Conservation (phyloP, 2,888 invertebrate species). For the Acheta domesticus region DNA sequence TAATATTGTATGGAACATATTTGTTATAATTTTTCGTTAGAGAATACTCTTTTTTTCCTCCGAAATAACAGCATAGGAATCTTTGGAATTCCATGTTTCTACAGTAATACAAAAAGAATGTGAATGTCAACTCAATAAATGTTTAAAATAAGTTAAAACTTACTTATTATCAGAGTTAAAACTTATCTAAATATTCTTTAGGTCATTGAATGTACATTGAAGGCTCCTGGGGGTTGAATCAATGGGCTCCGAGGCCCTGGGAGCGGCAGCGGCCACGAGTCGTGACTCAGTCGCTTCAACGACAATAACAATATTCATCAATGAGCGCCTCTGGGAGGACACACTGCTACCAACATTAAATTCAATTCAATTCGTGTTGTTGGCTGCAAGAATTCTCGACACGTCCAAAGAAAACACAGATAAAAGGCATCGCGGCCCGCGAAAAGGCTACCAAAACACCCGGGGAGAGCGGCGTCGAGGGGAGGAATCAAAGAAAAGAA, state of each 20-base stretch:
- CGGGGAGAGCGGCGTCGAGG: background rate
- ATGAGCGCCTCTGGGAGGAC: background rate
- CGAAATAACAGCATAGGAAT: too few species aligned
- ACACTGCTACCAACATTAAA: background rate
- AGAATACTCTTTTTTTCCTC: too few species aligned
- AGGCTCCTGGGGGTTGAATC: too few species aligned
- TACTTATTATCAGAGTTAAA: too few species aligned
- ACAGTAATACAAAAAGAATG: too few species aligned
- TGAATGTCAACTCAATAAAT: too few species aligned
- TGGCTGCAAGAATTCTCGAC: background rate
- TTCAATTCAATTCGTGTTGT: slow-evolving; percentile 18
- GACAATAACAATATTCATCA: background rate
- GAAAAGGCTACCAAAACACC: background rate
- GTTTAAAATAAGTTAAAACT: too few species aligned
- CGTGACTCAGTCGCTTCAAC: background rate
- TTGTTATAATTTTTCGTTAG: too few species aligned
- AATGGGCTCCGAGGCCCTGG: background rate
- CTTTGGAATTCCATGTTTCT: too few species aligned
- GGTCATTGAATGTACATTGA: too few species aligned
- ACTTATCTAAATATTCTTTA: too few species aligned
- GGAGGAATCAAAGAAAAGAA: slow-evolving; percentile 7
- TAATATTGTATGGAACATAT: too few species aligned
- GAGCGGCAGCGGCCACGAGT: background rate
- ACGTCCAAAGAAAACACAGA: background rate
- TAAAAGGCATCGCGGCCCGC: background rate